These are phyloP conservation scores for Dicycla oo DNA, from an alignment of 2,888 invertebrate genomes.

Conservation along the genomic window DNA sequence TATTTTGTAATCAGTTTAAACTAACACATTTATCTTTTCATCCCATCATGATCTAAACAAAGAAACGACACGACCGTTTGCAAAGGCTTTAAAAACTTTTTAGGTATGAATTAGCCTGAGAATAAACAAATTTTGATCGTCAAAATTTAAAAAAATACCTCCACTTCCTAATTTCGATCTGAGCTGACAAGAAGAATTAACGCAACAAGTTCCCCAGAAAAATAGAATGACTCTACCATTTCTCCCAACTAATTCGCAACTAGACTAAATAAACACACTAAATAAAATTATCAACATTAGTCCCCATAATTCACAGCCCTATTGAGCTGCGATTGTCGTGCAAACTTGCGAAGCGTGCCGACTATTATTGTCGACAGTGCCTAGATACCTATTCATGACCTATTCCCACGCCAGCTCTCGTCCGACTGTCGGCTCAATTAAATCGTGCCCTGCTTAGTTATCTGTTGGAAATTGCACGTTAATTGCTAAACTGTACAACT, in stretches of 20 bases:
- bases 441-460: slow-evolving; percentile 24
- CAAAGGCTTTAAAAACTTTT: not conserved
- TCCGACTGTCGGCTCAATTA: slow-evolving; percentile 42
- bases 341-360: slow-evolving; percentile 28
- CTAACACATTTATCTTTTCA: not conserved
- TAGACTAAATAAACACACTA: too few relatives aligned
- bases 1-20: not conserved
- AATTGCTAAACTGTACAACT: slow-evolving; percentile 2
- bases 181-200: not conserved
- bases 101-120: not conserved
- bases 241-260: not conserved
- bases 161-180: not conserved
- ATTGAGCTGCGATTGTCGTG: slow-evolving; percentile 36
- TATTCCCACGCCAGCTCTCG: slow-evolving; percentile 36
- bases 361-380: slow-evolving; percentile 29
- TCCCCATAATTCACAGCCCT: slow-evolving; percentile 22
- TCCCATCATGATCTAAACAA: not conserved
- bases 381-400: slow-evolving; percentile 39
- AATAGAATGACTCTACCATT: too few relatives aligned
- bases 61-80: not conserved
- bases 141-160: not conserved
- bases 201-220: not conserved
- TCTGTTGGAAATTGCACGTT: slow-evolving; percentile 25
- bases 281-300: not conserved
- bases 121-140: not conserved